Percentiles rank a stretch among this genome's conserved stretches.
These are phyloP conservation scores for Cephalopterus ornatus DNA, from an alignment of 2,113 vertebrate genomes.

Conservation along the genomic window DNA sequence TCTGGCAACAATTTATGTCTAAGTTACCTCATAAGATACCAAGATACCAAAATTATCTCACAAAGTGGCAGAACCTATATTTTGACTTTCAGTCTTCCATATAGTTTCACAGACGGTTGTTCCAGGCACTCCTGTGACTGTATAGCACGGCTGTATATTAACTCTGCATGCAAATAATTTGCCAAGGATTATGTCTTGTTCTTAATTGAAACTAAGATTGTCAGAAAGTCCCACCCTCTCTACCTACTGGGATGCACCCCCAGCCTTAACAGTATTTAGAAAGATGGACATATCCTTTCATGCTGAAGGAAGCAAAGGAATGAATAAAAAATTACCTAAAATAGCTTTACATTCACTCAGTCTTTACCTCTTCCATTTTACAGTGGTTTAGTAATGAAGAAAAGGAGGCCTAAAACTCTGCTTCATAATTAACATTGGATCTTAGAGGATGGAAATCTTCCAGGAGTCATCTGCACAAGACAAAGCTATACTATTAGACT, in stretches of 20 bases:
- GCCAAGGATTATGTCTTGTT: background rate
- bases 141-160: background rate
- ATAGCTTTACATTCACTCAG: background rate
- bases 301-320: background rate
- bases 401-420: background rate
- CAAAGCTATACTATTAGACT: background rate
- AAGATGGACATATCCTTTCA: background rate
- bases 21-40: background rate
- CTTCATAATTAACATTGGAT: background rate
- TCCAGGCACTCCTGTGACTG: background rate
- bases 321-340: background rate
- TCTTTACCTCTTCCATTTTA: background rate
- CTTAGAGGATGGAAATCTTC: background rate
- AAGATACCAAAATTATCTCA: background rate
- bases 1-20: background rate
- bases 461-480: background rate
- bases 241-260: background rate
- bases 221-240: background rate
- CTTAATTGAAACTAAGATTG: background rate
- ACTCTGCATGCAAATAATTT: background rate
- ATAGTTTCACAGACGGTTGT: background rate
- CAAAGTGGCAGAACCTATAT: background rate
- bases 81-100: background rate
- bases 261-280: background rate
- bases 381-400: background rate